Evolutionary conservation across 2,113 vertebrate genomes (phyloP).

Genomic region (Grus americana): DNA sequence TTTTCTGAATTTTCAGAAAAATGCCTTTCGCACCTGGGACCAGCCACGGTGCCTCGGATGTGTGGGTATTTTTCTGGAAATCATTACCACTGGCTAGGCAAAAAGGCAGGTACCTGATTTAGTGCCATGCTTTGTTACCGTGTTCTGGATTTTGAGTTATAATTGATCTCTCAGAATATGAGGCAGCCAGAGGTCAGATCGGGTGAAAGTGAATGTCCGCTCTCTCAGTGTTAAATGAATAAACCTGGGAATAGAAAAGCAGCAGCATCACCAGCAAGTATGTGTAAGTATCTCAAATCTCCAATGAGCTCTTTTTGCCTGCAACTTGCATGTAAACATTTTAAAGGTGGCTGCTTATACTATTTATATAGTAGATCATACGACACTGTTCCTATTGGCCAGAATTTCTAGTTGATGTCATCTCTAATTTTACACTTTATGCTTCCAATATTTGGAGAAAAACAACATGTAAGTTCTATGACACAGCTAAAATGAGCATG

Average conservation of each 20-base stretch:
- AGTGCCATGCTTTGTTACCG: background rate
- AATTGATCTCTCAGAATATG: background rate
- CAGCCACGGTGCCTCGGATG: fast-evolving
- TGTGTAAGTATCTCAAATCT: background rate
- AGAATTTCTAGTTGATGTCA: background rate
- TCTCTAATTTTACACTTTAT: background rate
- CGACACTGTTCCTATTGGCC: background rate
- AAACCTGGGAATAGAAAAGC: background rate
- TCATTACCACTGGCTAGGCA: background rate
- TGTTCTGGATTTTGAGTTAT: background rate
- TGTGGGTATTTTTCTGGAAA: background rate
- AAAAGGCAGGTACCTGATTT: background rate
- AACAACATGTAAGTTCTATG: background rate
- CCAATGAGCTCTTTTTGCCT: background rate
- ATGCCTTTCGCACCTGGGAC: background rate
- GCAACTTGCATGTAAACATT: background rate
- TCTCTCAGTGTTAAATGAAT: background rate
- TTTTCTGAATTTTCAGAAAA: background rate
- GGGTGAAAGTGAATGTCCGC: background rate
- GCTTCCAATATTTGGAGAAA: background rate
- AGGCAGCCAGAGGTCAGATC: background rate
- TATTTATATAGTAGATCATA: background rate
- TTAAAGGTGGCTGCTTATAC: background rate
- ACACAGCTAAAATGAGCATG: background rate
- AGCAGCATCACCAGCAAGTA: background rate